phyloP scores from a whole-genome alignment of 1,140 invertebrate species.

The Tetranychus urticae region DNA sequence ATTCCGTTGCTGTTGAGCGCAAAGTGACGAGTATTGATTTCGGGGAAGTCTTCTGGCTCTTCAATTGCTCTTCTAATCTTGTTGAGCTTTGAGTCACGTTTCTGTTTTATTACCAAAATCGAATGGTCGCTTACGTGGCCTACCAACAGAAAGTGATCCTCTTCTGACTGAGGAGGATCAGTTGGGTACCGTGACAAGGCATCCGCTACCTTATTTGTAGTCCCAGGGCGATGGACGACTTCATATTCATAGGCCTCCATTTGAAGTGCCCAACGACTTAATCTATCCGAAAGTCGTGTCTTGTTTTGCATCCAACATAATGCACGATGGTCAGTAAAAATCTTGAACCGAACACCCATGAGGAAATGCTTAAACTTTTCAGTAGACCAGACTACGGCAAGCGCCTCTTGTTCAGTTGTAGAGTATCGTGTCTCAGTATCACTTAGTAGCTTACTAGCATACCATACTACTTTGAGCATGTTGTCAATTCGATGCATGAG shows the following conservation, averaged over 20 bases:
- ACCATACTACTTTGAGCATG: background rate
- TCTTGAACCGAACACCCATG: conserved; percentile 23
- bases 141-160: no score
- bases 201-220: conserved; percentile 2
- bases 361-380: conserved; percentile 25
- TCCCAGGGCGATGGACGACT: conserved; percentile 20
- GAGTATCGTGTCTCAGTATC: conserved; percentile 23
- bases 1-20: no score
- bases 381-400: conserved; percentile 25
- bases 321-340: conserved; percentile 14
- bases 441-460: conserved; percentile 13
- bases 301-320: conserved; percentile 22
- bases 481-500: conserved; percentile 11
- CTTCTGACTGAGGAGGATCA: no score
- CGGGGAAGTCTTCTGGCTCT: no score
- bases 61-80: no score
- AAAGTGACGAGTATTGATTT: no score
- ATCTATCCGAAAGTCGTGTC: conserved; percentile 19
- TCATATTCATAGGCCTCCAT: conserved; percentile 25
- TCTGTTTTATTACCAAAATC: no score
- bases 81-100: no score
- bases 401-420: background rate
- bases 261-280: conserved; percentile 25
- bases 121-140: no score
- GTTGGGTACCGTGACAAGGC: background rate